Conservation (phyloP, 2,113 vertebrate genomes). For the Pimephales promelas region DNA sequence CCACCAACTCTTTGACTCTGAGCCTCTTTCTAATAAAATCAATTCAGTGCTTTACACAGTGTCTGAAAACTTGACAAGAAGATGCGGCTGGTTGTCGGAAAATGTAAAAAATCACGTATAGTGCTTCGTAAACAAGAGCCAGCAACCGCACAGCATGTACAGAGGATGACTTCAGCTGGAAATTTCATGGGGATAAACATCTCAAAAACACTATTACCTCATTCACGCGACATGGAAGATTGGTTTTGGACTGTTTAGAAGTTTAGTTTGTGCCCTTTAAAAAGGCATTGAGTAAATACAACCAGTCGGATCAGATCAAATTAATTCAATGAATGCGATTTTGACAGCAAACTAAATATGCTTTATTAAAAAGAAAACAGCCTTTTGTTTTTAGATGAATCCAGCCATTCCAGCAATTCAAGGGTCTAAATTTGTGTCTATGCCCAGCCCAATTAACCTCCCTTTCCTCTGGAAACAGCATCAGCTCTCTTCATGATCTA, state of each 20-base stretch:
- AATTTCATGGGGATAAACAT: slow-evolving; percentile 2
- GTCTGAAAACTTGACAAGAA: slow-evolving; percentile 1
- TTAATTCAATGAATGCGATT: background rate
- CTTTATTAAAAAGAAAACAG: background rate
- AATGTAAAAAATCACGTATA: background rate
- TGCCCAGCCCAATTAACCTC: too few species aligned
- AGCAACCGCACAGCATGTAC: background rate
- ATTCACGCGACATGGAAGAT: background rate
- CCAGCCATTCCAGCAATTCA: background rate
- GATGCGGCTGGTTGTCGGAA: background rate
- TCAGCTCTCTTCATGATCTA: too few species aligned
- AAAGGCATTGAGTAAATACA: background rate
- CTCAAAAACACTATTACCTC: slow-evolving; percentile 17
- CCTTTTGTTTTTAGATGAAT: background rate
- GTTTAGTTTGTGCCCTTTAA: background rate
- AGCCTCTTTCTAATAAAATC: background rate
- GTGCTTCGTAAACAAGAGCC: background rate
- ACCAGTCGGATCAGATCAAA: background rate
- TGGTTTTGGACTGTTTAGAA: background rate
- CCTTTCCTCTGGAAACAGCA: too few species aligned
- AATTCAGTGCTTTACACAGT: background rate
- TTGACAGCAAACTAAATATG: background rate
- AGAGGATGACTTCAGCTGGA: slow-evolving; percentile 27
- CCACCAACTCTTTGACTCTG: background rate
- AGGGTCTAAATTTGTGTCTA: background rate